Base-by-base conservation (phyloP, 2,888 invertebrate genomes). In the Tupiocoris notatus region DNA sequence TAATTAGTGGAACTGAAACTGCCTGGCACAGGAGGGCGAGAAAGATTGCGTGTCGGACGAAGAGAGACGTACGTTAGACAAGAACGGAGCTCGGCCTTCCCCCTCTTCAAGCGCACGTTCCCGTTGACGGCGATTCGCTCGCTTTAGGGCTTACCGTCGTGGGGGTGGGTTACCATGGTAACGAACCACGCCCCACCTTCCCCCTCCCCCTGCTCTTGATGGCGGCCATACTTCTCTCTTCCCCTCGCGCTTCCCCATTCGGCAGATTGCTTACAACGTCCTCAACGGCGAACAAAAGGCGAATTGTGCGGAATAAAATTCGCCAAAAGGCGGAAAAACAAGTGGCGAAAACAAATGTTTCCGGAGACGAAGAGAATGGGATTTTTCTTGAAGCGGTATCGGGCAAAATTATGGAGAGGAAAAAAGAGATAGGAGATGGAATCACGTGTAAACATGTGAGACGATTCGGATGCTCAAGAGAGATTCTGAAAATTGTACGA, bases 151-250 rank as follows among this genome's bases (percentile, higher is more conserved):
- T 39, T 39, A 39, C 39, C 39, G 12, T 7, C 39, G 64, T 9
- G 68, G 70, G 70, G 70, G 59, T 68, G 71, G 18, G 71, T 73
- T 63, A 39, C 73, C 63, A 73, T 73, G 73, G 73, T 54, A 17
- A 73, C 22, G 16, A 62, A 73, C 73, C 73, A 73, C 73, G 73
- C 73, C 73, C 39, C 39, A 39, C 39, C 73, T 62, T 63, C 22
- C 56, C 59, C 62, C 16, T 59, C 59, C 59, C 6, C 59, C 3
- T 3, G 39, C 39, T 59, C 20, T 59, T n/a, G 18, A 59, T 17
- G 20, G 21, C 73, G 54, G 73, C 73, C 73, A 73, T 73, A 54
- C 21, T 73, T 61, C 73, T 21, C 20, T 16, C 0, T 20, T 23
- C 62, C 73, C 54, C 73, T 39, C 62, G 61, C 62, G 61, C 20